Evolutionary conservation across 1,140 invertebrate species (phyloP).

Genomic region (Ips nitidus): DNA sequence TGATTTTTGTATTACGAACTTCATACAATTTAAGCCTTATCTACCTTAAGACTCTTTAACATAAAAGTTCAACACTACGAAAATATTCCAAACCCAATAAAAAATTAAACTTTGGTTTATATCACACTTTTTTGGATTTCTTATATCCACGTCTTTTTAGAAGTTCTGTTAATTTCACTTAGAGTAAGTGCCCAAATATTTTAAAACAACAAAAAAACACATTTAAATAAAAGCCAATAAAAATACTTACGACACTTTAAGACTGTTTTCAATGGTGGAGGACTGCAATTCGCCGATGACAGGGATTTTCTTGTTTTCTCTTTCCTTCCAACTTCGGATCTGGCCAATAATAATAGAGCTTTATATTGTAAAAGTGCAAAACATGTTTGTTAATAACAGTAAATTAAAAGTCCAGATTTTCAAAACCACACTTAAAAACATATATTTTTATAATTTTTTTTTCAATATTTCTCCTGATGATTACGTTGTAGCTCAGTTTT

Average conservation of each 20-base stretch:
- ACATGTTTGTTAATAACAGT: not conserved
- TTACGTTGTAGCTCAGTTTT: too few species aligned
- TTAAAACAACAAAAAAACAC: not conserved
- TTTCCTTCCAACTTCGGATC: conserved; percentile 55
- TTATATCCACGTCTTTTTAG: too few species aligned
- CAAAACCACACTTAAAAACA: not conserved
- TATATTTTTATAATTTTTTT: not conserved
- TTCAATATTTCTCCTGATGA: not conserved
- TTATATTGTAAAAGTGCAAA: not conserved
- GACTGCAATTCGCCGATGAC: conserved; percentile 56
- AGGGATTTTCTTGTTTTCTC: conserved; percentile 55
- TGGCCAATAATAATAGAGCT: conserved; percentile 41
- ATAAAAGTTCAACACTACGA: too few species aligned
- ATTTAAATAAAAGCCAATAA: not conserved
- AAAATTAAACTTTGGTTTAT: too few species aligned
- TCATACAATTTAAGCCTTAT: too few species aligned
- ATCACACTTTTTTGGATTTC: too few species aligned
- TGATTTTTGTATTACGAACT: too few species aligned
- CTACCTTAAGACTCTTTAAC: too few species aligned
- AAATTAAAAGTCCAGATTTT: too few species aligned
- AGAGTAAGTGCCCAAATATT: too few species aligned
- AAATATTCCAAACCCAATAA: too few species aligned
- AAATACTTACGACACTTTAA: conserved; percentile 58
- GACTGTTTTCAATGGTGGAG: conserved; percentile 56
- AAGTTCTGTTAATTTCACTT: too few species aligned